A percentile compares a stretch with the other conserved stretches of the same genome.
Evolutionary conservation across 2,797 vertebrate genomes (phyloP).

Genomic region (Manis crassicaudata): DNA sequence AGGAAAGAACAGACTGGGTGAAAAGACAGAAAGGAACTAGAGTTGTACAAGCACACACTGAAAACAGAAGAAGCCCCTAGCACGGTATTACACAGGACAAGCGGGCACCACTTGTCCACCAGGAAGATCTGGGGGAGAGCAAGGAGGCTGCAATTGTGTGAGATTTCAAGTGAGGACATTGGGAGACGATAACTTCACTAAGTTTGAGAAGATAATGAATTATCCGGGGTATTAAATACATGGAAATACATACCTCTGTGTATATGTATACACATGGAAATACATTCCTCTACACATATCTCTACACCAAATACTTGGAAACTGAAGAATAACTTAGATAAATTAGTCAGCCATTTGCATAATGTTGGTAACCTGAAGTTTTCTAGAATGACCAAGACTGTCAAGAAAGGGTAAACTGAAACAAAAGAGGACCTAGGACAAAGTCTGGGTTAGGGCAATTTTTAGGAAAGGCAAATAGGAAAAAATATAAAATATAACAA

Average conservation of each 20-base stretch:
- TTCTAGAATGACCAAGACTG: not conserved
- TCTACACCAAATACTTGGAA: not conserved
- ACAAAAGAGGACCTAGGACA: not conserved
- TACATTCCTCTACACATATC: not conserved
- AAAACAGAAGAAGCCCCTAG: not conserved
- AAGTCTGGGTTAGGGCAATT: slow-evolving; percentile 30
- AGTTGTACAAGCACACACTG: not conserved
- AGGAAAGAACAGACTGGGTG: not conserved
- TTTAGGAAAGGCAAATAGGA: slow-evolving; percentile 35
- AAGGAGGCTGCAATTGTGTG: not conserved
- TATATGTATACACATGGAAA: not conserved
- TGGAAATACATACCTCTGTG: not conserved
- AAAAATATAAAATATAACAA: slow-evolving; percentile 37
- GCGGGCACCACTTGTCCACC: not conserved
- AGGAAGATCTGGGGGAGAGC: not conserved
- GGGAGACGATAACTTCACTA: not conserved
- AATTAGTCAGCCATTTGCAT: not conserved
- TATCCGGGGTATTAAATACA: not conserved
- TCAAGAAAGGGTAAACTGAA: not conserved
- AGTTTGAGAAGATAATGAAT: not conserved
- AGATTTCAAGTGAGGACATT: not conserved
- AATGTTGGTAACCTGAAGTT: not conserved
- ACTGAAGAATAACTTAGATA: not conserved
- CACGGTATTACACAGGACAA: not conserved
- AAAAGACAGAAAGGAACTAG: not conserved